Base-by-base conservation (phyloP, 1,140 invertebrate species). In the Drosophila watanabei region DNA sequence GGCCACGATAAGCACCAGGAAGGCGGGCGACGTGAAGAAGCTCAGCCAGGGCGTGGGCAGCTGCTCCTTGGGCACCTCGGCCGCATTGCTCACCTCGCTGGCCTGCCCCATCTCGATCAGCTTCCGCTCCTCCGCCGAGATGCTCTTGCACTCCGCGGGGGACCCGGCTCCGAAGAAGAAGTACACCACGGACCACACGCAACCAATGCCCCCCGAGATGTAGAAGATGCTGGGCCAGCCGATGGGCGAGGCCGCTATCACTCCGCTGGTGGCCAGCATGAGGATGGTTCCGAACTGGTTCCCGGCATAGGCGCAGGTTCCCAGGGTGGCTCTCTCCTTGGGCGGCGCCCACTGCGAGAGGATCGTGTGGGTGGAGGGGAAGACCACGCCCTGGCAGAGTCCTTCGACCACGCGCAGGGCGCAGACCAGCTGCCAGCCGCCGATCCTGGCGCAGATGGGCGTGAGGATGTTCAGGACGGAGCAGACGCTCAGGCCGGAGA, bases 201-300 rank as follows among this genome's bases (percentile, higher is more conserved):
- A 80, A 2, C 95, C 94, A 0, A 95, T 62, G 11, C 91, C 94
- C 45, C 97, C 97, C 80, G 97, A 96, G 0, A 95, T 90, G 84
- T 98, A 98, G 92, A 97, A 98, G 14, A 97, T 95, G 49, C 95
- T 94, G 2, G 96, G 96, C 97, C 97, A 98, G 1, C 97, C 97
- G 4, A 94, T 77, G 0, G 69, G 56, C 0, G 95, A 96, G 2
- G 93, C 94, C 0, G 96, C 95, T 2, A 98, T 91, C 7, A 94
- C 64, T 2, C 97, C 97, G 41, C 95, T 95, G 8, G 88, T 70
- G 93, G 97, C 94, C 13, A 96, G 94, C 6, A 97, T 91, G 0
- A 97, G 95, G 4, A 96, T 96, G 4, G 96, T 97, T 8, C 97
- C 97, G 70, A 97, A 95, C 83, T 96, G 95, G 6, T 94, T 94